Percentiles rank a stretch among this genome's conserved stretches.
Conservation (phyloP, 1,140 invertebrate species). For the Lordiphosa mommai region DNA sequence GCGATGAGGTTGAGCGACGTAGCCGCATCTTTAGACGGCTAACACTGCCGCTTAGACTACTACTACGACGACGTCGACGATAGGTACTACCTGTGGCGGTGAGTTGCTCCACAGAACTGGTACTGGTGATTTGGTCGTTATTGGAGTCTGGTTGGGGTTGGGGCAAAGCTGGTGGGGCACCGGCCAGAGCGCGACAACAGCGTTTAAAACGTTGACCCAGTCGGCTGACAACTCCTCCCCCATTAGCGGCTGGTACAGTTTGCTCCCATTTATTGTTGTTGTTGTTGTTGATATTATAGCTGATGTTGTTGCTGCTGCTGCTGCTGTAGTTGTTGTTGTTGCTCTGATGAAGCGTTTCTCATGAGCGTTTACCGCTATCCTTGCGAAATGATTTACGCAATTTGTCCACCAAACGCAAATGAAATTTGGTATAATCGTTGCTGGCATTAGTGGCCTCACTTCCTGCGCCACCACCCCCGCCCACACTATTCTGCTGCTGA, state of each 20-base stretch:
- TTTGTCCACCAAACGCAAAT: slow-evolving; percentile 90
- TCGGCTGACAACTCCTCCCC: slow-evolving; percentile 37
- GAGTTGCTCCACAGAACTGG: slow-evolving; percentile 52
- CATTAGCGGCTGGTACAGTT: background rate
- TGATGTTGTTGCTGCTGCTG: slow-evolving; percentile 16
- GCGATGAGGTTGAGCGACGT: slow-evolving; percentile 54
- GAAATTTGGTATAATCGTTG: slow-evolving; percentile 90
- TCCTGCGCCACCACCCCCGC: background rate
- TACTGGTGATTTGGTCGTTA: too few relatives aligned
- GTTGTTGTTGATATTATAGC: slow-evolving; percentile 18
- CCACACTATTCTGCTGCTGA: slow-evolving; percentile 79
- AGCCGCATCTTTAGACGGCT: slow-evolving; percentile 60
- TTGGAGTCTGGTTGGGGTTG: too few relatives aligned
- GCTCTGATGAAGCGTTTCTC: slow-evolving; percentile 40
- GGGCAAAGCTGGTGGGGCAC: background rate
- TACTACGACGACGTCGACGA: slow-evolving; percentile 54
- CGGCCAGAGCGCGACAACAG: slow-evolving; percentile 29
- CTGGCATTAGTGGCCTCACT: background rate
- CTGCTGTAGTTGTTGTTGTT: slow-evolving; percentile 28
- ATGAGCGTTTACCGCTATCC: slow-evolving; percentile 81
- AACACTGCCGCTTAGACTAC: slow-evolving; percentile 33
- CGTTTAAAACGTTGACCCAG: slow-evolving; percentile 45
- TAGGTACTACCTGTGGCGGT: slow-evolving; percentile 39
- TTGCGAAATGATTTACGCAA: slow-evolving; percentile 88
- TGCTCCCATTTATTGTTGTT: slow-evolving; percentile 24